Percentiles rank a stretch among this genome's conserved stretches.
These are phyloP conservation scores for Plestiodon gilberti DNA, from an alignment of 2,113 vertebrate species.

Conservation along the genomic window DNA sequence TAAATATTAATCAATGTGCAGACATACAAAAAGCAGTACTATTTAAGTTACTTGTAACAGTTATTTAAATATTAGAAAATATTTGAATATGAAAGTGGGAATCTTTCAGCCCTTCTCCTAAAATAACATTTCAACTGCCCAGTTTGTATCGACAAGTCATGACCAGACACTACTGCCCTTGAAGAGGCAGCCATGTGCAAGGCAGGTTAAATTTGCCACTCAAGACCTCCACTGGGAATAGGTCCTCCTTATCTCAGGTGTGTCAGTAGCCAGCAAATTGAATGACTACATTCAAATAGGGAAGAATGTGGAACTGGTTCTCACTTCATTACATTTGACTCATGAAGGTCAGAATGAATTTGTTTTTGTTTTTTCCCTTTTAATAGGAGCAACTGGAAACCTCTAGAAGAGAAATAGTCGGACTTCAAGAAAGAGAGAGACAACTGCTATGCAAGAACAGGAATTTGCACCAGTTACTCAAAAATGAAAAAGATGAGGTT, in stretches of 20 bases:
- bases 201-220: neutral
- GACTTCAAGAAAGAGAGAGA: constrained; percentile 91
- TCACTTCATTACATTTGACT: neutral
- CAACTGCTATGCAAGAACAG: constrained; percentile 93
- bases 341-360: neutral
- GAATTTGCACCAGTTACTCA: constrained; percentile 91
- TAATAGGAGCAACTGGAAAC: constrained; percentile 91
- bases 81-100: neutral
- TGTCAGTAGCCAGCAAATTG: neutral
- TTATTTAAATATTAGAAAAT: too few species aligned
- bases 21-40: too few species aligned
- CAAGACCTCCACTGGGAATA: neutral
- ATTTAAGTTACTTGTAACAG: too few species aligned
- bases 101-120: neutral
- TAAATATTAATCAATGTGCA: neutral
- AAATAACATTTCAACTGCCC: neutral
- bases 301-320: neutral
- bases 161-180: neutral
- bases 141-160: neutral
- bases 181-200: neutral
- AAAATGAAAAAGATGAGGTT: constrained; percentile 98
- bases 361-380: neutral
- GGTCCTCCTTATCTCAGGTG: neutral
- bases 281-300: neutral
- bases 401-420: constrained; percentile 88